Conservation (phyloP, 2,113 vertebrate genomes). For the Rissa tridactyla region DNA sequence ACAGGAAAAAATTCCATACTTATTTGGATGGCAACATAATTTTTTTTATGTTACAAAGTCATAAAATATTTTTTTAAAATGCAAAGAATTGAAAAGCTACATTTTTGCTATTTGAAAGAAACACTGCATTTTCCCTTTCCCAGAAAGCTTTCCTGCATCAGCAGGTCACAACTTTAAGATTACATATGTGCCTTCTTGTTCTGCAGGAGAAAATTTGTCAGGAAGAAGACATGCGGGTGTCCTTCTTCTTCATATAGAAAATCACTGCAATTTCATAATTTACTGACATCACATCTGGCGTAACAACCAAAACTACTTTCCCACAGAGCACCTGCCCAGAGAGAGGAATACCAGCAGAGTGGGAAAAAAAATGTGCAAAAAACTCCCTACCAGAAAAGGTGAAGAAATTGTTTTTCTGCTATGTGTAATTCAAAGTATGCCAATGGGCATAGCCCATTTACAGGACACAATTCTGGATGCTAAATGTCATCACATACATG, state of each 20-base stretch:
- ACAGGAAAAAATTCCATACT: background rate
- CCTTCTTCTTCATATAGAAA: background rate
- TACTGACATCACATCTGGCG: background rate
- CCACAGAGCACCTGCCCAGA: background rate
- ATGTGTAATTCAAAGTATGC: background rate
- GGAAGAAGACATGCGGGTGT: background rate
- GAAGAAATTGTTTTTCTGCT: background rate
- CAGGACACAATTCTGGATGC: background rate
- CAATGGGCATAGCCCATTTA: background rate
- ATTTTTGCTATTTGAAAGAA: background rate
- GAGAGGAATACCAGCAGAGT: background rate
- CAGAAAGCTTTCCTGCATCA: background rate
- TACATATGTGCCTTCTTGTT: background rate
- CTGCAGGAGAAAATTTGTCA: background rate
- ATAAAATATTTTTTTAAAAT: background rate
- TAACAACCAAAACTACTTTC: background rate
- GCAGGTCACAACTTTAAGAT: background rate
- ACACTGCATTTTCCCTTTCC: background rate
- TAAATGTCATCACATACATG: background rate
- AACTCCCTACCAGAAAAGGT: background rate
- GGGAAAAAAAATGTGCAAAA: background rate
- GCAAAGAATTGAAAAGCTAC: background rate
- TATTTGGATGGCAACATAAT: background rate
- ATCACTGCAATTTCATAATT: background rate
- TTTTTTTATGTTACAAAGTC: background rate